A percentile compares a stretch with the other conserved stretches of the same genome.
Evolutionary conservation across 2,797 vertebrate species (phyloP).

Genomic region (Hoplostethus atlanticus): DNA sequence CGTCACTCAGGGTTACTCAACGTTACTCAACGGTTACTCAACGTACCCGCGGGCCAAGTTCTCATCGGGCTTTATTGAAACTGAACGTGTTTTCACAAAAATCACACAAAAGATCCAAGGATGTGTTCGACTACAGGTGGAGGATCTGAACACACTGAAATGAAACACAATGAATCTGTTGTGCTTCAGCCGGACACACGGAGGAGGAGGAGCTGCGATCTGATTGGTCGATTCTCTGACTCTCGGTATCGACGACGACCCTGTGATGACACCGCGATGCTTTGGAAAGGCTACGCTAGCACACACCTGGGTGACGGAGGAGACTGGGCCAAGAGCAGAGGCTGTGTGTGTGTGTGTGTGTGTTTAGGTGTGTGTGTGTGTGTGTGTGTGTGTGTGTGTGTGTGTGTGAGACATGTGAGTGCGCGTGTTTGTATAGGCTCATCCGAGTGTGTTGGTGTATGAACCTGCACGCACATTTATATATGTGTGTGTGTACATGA

Average conservation of each 20-base stretch:
- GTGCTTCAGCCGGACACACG: too few relatives aligned
- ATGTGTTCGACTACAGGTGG: too few relatives aligned
- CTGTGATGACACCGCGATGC: constrained; percentile 49
- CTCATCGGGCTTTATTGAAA: neutral
- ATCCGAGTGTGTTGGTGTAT: too few relatives aligned
- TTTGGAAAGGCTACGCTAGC: constrained; percentile 62
- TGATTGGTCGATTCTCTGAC: too few relatives aligned
- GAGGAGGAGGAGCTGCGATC: too few relatives aligned
- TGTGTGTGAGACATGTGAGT: neutral
- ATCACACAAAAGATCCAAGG: too few relatives aligned
- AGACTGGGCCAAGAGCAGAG: constrained; percentile 56
- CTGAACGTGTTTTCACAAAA: too few relatives aligned
- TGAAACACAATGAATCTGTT: too few relatives aligned
- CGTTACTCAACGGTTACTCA: too few relatives aligned
- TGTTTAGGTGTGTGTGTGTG: constrained; percentile 17
- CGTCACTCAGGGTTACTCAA: constrained; percentile 4
- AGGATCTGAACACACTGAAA: too few relatives aligned
- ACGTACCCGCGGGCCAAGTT: too few relatives aligned
- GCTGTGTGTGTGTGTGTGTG: neutral
- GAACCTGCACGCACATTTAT: neutral
- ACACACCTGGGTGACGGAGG: constrained; percentile 74
- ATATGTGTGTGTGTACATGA: constrained; percentile 8
- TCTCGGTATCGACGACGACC: too few relatives aligned
- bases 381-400: constrained; percentile 43
- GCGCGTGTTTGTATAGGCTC: constrained; percentile 26